Percentiles rank a stretch among this genome's conserved stretches.
These are phyloP conservation scores for Microcebus lehilahytsara DNA, from an alignment of 2,113 vertebrate genomes.

Conservation along the genomic window DNA sequence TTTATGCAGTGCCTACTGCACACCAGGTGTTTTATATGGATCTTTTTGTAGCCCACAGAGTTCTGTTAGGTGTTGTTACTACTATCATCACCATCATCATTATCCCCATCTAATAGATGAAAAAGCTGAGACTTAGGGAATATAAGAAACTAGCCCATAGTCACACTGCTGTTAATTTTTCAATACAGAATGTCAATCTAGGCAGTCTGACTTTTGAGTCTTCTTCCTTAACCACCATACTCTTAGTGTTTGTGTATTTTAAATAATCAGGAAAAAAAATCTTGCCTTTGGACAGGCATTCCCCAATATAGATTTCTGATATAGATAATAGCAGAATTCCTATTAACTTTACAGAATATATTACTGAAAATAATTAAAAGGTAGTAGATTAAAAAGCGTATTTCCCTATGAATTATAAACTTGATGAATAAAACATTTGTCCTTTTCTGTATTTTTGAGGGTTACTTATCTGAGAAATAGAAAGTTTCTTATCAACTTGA, in stretches of 20 bases:
- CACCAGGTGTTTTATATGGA: not conserved
- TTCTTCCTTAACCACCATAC: not conserved
- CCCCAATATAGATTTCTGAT: slow-evolving; percentile 15
- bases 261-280: not conserved
- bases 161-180: slow-evolving; percentile 38
- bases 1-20: not conserved
- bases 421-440: slow-evolving; percentile 63
- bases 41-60: not conserved
- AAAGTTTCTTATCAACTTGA: slow-evolving; percentile 58
- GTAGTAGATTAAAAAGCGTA: slow-evolving; percentile 15
- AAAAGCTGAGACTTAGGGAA: not conserved
- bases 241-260: slow-evolving; percentile 37
- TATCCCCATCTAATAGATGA: not conserved
- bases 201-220: slow-evolving; percentile 46
- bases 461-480: slow-evolving; percentile 63
- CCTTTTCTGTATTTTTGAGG: slow-evolving; percentile 57
- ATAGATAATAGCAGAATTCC: slow-evolving; percentile 5
- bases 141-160: not conserved
- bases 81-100: not conserved
- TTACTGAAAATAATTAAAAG: slow-evolving; percentile 49
- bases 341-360: slow-evolving; percentile 40
- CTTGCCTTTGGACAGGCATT: slow-evolving; percentile 44
- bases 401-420: slow-evolving; percentile 58
- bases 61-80: not conserved
- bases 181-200: not conserved